Evolutionary conservation across 2,888 invertebrate species (phyloP).

Genomic region (Cephus rjabovi): DNA sequence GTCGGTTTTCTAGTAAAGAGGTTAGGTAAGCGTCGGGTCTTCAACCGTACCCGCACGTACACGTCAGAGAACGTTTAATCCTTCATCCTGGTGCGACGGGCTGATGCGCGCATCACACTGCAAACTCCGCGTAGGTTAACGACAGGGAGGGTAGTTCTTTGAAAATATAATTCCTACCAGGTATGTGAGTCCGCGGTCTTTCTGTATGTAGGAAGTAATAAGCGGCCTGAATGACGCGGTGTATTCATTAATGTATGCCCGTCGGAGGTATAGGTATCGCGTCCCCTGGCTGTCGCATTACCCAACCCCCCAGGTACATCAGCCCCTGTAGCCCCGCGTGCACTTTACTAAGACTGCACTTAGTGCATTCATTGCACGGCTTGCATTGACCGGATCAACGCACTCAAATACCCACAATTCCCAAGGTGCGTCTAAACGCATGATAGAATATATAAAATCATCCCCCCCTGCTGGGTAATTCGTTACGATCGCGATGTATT

Average conservation of each 20-base stretch:
- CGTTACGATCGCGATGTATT: neutral
- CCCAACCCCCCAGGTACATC: constrained; percentile 25
- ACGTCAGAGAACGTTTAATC: neutral
- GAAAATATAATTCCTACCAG: constrained; percentile 14
- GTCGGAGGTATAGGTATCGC: constrained; percentile 31
- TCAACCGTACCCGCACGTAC: neutral
- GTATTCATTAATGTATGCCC: constrained; percentile 56
- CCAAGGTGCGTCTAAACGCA: constrained; percentile 3
- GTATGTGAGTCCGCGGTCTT: neutral
- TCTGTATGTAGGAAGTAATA: constrained; percentile 48
- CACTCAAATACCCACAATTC: constrained; percentile 40
- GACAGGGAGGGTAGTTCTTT: constrained; percentile 17
- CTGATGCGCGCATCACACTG: neutral
- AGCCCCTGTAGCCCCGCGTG: constrained; percentile 9
- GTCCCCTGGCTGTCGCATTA: constrained; percentile 33
- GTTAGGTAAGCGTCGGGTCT: neutral
- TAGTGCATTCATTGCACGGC: constrained; percentile 53
- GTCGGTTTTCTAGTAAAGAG: neutral
- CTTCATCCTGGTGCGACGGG: neutral
- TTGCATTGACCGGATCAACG: constrained; percentile 60
- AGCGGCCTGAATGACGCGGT: constrained; percentile 51
- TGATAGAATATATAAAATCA: neutral
- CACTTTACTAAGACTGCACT: constrained; percentile 55
- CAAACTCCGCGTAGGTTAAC: neutral
- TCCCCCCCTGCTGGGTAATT: neutral